Evolutionary conservation across 2,797 vertebrate species (phyloP), one percentile per base, ranked within the genome.

Genomic region (Masticophis lateralis): DNA sequence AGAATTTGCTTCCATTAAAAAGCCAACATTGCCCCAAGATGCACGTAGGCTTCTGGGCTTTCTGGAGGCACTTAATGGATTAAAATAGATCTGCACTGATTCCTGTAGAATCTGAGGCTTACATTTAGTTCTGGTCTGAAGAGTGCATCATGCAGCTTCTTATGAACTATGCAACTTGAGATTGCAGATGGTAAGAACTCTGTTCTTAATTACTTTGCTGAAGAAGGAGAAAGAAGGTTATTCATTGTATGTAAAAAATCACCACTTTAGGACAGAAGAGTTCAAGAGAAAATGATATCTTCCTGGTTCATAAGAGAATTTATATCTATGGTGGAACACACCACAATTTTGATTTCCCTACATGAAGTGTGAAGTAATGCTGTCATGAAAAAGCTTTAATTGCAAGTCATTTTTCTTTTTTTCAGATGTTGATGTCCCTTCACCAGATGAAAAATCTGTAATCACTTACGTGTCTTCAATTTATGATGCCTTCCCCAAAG

Each of bases 401-500:
- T 2, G 0, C 57, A 61, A 16, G 63, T 92, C 43, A 0, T 25
- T 88, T 16, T 91, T 89, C 60, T 57, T 16, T 14, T 69, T 87
- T n/a, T 9, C 97, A 99, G 99, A 99, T 0, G 99, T 99, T 83
- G 99, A 99, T 4, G 99, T 99, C 63, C 98, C 98, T 16, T 99
- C 98, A 88, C 99, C 99, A 0, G 99, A 99, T 91, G 99, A 99
- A 97, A 99, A 99, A 97, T 99, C 99, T 0, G 99, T 99, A 95
- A 99, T 99, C 97, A 99, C 99, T 87, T 99, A 99, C 0, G 99
- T 99, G 97, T 99, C 99, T 95, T 99, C 99, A 66, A 99, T 99
- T 98, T 99, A 99, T 2, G 99, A 99, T 97, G 99, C 99, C 97
- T 99, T 99, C 97, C 99, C 99, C 92, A 99, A 99, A 97, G 99